Base-by-base conservation (phyloP, 2,797 vertebrate genomes). In the Sparidentex hasta region DNA sequence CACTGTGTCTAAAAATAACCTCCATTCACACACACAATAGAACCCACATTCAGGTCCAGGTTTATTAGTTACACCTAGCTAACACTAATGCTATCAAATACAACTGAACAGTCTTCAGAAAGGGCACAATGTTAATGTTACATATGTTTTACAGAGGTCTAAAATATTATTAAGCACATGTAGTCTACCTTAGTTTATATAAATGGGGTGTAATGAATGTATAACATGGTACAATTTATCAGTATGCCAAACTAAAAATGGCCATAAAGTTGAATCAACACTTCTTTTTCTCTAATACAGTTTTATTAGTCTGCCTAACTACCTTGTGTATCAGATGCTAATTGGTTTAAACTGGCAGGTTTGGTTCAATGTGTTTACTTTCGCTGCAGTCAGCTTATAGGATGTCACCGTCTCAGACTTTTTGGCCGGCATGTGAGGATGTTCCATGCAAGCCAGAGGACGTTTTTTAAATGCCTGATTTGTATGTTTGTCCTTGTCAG, bases 321-420 rank as follows among this genome's bases (percentile, higher is more conserved):
- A 16, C 23, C 23, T 29, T 62, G 38, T 66, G 76, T 74, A 67
- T 25, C 13, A n/a, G n/a, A 38, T 18, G 57, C 29, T 93, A 90
- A 93, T 85, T 85, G 89, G 89, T 92, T 94, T 94, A 85, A 83
- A 79, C 72, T 69, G 71, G 21, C 64, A 55, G 76, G 63, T 90
- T 92, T 86, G 82, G 75, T 78, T 77, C 27, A 43, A 76, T 73
- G 69, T 50, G 46, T 88, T 87, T 81, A 84, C 78, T 92, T 86
- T 88, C 65, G 81, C 47, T 83, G 71, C 27, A 23, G 76, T 77
- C 29, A 7, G 27, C 72, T 94, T 92, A 94, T 87, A 68, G 90
- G 91, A 94, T 93, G 72, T 84, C 72, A 46, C 67, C 51, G 73
- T 89, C 81, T 90, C 68, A 67, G 85, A 74, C 71, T 6, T 72